Base-by-base conservation (phyloP, 2,797 vertebrate species). In the Hyperoplus lanceolatus region DNA sequence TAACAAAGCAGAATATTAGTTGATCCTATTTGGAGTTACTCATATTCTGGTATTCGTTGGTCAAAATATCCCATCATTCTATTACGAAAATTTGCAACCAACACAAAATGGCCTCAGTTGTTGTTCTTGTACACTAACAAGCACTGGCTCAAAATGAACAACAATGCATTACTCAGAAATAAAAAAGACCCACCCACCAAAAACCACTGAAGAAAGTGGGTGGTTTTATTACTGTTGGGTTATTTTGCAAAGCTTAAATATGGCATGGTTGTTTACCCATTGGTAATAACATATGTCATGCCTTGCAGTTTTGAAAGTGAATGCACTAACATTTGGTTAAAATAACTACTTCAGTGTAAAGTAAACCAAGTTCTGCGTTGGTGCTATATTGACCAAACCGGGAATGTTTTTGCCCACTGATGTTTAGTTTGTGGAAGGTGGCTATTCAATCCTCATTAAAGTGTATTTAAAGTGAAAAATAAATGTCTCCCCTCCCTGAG, bases 1-100 rank as follows among this genome's bases (percentile, higher is more conserved):
- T 91, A 81, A 57, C 70, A 70, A 80, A 59, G 75, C 59, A 75
- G 89, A 93, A 90, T 93, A 84, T 81, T 79, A 92, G 92, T 87
- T 87, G 76, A 89, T 90, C 65, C 73, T 64, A 59, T 58, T n/a
- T 67, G 13, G n/a, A 73, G 12, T 51, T 49, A 65, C 67, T 73
- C 42, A 9, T 45, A 73, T 29, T 43, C 5, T 71, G 3, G 67
- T 46, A 53, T 3, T 65, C 0, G 3, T 11, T 57, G 50, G 21
- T 77, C 14, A 54, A 45, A 61, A 45, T 51, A 14, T 53, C n/a
- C 21, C n/a, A n/a, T 13, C 29, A 39, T 41, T 46, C n/a, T 13
- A 29, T 45, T 48, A 36, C 50, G 21, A 45, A 46, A 58, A 62
- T 76, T 48, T n/a, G 43, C 10, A 69, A 14, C 54, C 46, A 45